Conservation (phyloP, 2,888 invertebrate genomes). For the Scrobipalpa costella region DNA sequence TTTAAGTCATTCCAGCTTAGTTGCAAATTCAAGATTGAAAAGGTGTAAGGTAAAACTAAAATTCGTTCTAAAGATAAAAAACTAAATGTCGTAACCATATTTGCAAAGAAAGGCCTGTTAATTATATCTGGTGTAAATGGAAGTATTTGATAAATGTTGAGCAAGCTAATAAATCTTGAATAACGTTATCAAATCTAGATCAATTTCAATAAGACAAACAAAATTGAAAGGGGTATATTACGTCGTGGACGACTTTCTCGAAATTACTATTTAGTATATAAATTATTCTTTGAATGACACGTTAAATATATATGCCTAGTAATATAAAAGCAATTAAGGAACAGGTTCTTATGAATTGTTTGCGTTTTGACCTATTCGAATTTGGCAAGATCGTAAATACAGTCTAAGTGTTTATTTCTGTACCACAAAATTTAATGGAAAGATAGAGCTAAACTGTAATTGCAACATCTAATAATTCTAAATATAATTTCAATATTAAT, state of each 20-base stretch:
- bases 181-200: neutral
- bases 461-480: neutral
- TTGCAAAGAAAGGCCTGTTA: neutral
- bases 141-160: neutral
- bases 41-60: no score
- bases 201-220: neutral
- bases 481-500: neutral
- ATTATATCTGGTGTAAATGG: no score
- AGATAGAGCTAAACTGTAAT: neutral
- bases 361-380: neutral
- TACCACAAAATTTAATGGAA: slow-evolving; percentile 28
- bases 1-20: neutral
- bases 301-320: neutral
- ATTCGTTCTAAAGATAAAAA: no score
- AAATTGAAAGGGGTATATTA: neutral
- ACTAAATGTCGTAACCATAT: no score
- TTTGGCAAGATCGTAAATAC: neutral
- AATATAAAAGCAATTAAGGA: neutral
- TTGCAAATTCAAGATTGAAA: neutral
- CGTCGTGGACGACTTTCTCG: neutral
- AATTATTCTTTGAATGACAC: neutral
- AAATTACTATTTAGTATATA: neutral
- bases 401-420: slow-evolving; percentile 2
- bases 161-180: neutral
- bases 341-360: neutral